Evolutionary conservation across 2,888 invertebrate genomes (phyloP).

Genomic region (Sepioteuthis lessoniana): DNA sequence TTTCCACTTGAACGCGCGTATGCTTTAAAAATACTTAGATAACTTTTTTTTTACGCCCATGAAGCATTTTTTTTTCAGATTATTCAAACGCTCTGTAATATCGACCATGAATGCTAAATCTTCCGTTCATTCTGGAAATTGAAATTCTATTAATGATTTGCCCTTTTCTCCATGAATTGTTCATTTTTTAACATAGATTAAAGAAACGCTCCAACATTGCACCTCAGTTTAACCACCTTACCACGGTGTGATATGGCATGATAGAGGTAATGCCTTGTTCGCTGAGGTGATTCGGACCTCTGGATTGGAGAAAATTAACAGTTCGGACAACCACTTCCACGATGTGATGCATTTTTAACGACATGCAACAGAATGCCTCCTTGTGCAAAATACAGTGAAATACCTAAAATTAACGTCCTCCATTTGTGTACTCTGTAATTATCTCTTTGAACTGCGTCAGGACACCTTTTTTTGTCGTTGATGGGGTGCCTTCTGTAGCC

Average conservation of each 20-base stretch:
- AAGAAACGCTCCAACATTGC: background rate
- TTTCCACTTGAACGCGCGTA: background rate
- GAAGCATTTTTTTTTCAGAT: too few species aligned
- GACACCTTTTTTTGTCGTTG: background rate
- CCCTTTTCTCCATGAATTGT: too few species aligned
- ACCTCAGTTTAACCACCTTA: background rate
- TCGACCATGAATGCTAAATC: too few species aligned
- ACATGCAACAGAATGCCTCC: background rate
- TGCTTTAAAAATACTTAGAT: background rate
- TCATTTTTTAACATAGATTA: background rate
- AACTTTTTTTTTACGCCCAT: too few species aligned
- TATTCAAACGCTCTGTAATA: background rate
- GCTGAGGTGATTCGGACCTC: too few species aligned
- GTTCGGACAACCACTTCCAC: too few species aligned
- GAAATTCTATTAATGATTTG: too few species aligned
- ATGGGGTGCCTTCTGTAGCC: background rate
- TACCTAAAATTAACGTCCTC: background rate
- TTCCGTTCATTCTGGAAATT: too few species aligned
- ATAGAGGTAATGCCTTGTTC: too few species aligned
- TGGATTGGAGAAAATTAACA: too few species aligned
- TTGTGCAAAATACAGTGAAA: background rate
- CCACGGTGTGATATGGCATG: slow-evolving; percentile 24
- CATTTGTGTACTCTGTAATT: background rate
- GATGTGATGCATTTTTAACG: too few species aligned
- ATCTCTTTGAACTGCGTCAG: background rate